Evolutionary conservation across 1,140 invertebrate genomes (phyloP), one percentile per base, ranked within the genome.

Genomic region (Zeugodacus cucurbitae): DNA sequence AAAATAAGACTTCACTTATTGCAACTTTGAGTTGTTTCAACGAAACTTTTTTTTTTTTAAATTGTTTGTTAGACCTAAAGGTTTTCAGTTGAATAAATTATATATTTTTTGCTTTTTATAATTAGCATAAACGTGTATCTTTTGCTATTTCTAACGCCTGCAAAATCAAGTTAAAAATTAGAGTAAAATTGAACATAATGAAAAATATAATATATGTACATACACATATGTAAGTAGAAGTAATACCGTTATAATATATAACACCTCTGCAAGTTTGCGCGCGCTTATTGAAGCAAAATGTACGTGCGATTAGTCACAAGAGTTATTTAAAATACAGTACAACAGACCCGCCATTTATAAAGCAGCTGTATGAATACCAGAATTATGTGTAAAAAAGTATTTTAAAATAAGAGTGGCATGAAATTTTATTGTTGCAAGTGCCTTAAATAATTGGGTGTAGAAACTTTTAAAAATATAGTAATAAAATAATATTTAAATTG

Each of bases 291-390:
- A 48, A 48, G 74, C 74, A 20, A n/a, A 82, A 82, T 29, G 26
- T 26, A 29, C 74, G 74, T 82, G 74, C 74, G 74, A 82, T 82
- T 82, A 82, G 74, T 82, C 74, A 82, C 70, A 82, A 48, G 48
- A 26, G 37, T 82, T 82, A 26, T n/a, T 11, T 48, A 82, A 26
- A 29, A 82, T 41, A 41, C 20, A 74, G 67, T 74, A 20, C 7
- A 14, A 32, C 0, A 4, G 1, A 67, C 29, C 64, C 64, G 20
- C 8, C 7, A 5, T 7, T 62, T n/a, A 62, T n/a, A 62, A 62
- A 62, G 22, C 22, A 62, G n/a, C 58, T 26, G 58, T 62, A 62
- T 62, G n/a, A 62, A n/a, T 62, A 22, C 58, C 58, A 26, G n/a
- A n/a, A n/a, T 62, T 26, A 62, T 62, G 58, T 62, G n/a, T 62